Evolutionary conservation across 2,797 vertebrate genomes (phyloP).

Genomic region (Propithecus perrieri): DNA sequence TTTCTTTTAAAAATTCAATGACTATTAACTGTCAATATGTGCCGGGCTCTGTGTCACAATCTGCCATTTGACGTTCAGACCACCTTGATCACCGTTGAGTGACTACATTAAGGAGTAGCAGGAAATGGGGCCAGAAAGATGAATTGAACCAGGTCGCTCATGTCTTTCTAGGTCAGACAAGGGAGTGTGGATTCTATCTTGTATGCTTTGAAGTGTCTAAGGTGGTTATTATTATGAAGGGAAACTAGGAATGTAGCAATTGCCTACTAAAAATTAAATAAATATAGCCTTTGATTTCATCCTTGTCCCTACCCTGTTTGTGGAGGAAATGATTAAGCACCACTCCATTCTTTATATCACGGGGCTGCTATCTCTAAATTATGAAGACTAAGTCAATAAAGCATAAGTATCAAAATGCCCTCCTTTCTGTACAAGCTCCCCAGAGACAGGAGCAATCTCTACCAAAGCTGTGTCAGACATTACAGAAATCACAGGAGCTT

Average conservation of each 20-base stretch:
- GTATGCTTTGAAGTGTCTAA: neutral
- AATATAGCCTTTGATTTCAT: neutral
- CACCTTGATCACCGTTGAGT: neutral
- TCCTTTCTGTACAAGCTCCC: neutral
- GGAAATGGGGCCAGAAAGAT: neutral
- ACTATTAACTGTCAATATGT: neutral
- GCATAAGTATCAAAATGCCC: neutral
- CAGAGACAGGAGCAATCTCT: neutral
- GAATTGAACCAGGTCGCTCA: neutral
- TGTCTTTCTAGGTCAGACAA: neutral
- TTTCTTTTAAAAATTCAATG: neutral
- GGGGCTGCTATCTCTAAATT: neutral
- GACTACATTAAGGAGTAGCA: neutral
- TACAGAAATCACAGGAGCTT: neutral
- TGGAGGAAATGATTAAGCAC: neutral
- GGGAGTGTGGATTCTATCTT: neutral
- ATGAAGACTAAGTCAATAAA: neutral
- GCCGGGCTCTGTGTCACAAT: neutral
- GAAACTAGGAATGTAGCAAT: neutral
- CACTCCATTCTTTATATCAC: neutral
- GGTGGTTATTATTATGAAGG: neutral
- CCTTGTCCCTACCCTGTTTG: neutral
- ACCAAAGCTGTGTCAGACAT: neutral
- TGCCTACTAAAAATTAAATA: neutral
- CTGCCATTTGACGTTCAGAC: neutral